These are phyloP conservation scores for Euleptes europaea DNA, from an alignment of 2,113 vertebrate species.

Conservation along the genomic window DNA sequence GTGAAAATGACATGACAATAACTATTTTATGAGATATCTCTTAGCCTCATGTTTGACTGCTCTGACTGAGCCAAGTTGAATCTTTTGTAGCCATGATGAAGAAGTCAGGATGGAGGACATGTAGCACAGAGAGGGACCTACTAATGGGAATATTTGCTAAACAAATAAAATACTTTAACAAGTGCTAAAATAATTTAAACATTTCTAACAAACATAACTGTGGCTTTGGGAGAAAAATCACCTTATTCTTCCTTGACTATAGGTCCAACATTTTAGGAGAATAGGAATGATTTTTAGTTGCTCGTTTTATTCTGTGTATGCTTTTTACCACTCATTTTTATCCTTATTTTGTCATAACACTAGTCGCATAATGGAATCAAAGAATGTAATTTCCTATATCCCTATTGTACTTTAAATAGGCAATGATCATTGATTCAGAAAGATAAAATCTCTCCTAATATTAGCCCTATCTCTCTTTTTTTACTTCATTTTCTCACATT, in stretches of 20 bases:
- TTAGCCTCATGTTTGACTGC: background rate
- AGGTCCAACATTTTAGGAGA: constrained; percentile 35
- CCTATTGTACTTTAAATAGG: constrained; percentile 62
- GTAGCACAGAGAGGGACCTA: background rate
- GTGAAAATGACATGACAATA: too few relatives aligned
- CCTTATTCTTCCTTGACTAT: constrained; percentile 31
- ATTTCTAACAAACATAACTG: constrained; percentile 11
- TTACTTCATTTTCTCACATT: constrained; percentile 54
- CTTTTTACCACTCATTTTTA: constrained; percentile 46
- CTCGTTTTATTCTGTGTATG: constrained; percentile 31
- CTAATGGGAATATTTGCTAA: background rate
- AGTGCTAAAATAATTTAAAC: background rate
- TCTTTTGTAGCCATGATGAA: background rate
- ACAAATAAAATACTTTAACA: constrained; percentile 8
- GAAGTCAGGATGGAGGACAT: background rate
- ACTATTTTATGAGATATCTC: too few relatives aligned
- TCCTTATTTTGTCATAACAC: constrained; percentile 61
- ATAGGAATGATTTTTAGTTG: constrained; percentile 39
- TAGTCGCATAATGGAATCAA: constrained; percentile 70
- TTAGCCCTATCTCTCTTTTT: constrained; percentile 30
- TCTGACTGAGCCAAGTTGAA: background rate
- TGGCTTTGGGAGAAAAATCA: constrained; percentile 44
- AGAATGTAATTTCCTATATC: constrained; percentile 53
- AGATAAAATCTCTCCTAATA: constrained; percentile 16
- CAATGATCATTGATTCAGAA: constrained; percentile 67